Evolutionary conservation across 2,888 invertebrate genomes (phyloP), one percentile per base, ranked within the genome.

Genomic region (Lasioglossum calceatum): DNA sequence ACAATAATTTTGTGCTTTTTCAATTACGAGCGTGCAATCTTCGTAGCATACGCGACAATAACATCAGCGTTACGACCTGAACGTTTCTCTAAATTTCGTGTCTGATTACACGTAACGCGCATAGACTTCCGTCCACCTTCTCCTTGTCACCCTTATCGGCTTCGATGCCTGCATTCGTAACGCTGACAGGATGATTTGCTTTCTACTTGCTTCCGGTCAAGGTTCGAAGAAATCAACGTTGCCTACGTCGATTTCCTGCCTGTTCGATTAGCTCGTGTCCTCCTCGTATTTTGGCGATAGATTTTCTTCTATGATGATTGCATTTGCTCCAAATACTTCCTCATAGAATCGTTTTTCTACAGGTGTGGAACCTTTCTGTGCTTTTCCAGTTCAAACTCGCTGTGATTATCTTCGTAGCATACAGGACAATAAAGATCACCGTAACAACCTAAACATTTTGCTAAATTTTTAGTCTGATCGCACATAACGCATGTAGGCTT

Each of bases 401-500:
- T 96, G 94, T 97, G 97, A 88, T 97, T 97, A 91, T 98, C 97
- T 70, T 95, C 95, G 93, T 97, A 98, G 94, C 99, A 99, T 81
- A 95, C 95, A 23, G 96, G 95, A 94, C 99, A 99, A 94, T 98
- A 99, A 14, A 98, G 95, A 94, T 98, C 98, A 64, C 96, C 97
- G 87, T 96, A 96, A 95, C 98, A 99, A 85, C 97, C 98, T 72
- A 96, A 95, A 93, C 98, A 99, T 77, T 97, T 96, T 87, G 97
- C 95, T 14, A 95, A 96, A 2, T 98, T 98, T 95, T 98, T 97
- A 0, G 91, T 93, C 93, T 97, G 97, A 94, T 98, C 98, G 94
- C 98, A 99, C 89, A 98, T 97, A 89, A 97, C 97, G 95, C 98
- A 99, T 96, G 98, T 98, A 5, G 98, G 98, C 73, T 98, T 79